Conservation (phyloP, 2,113 vertebrate genomes). For the Pleuronectes platessa region DNA sequence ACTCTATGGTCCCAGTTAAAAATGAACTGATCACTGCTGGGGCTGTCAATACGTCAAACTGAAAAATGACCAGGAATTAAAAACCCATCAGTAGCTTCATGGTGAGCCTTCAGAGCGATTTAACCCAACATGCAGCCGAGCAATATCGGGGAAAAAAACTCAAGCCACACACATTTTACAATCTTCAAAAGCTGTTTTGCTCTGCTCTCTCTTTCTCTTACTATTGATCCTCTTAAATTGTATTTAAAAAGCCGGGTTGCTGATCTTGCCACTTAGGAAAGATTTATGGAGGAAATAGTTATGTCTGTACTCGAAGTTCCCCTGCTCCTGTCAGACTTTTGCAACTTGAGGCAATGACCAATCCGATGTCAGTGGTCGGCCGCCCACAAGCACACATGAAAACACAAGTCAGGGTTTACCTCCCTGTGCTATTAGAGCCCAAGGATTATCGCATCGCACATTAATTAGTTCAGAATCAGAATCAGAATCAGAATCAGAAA, state of each 20-base stretch:
- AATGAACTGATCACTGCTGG: neutral
- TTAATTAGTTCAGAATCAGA: too few species aligned
- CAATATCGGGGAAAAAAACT: neutral
- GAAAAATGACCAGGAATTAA: neutral
- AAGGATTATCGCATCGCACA: neutral
- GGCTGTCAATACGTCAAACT: neutral
- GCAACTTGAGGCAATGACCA: neutral
- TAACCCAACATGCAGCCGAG: neutral
- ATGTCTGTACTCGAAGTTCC: neutral
- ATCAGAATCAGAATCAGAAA: too few species aligned
- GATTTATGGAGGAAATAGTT: slow-evolving; percentile 26
- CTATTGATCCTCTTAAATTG: slow-evolving; percentile 5
- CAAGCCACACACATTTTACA: neutral
- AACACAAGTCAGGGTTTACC: neutral
- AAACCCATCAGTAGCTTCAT: neutral
- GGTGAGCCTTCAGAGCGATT: too few species aligned
- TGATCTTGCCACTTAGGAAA: slow-evolving; percentile 12
- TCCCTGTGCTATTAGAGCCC: neutral
- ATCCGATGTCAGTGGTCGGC: neutral
- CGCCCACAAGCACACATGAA: neutral
- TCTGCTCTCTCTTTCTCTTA: neutral
- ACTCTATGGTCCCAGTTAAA: neutral
- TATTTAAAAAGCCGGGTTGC: slow-evolving; percentile 13
- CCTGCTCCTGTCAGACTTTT: slow-evolving; percentile 5
- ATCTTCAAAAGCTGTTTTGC: neutral